Evolutionary conservation across 2,113 vertebrate genomes (phyloP).

Genomic region (Ctenodactylus gundi): DNA sequence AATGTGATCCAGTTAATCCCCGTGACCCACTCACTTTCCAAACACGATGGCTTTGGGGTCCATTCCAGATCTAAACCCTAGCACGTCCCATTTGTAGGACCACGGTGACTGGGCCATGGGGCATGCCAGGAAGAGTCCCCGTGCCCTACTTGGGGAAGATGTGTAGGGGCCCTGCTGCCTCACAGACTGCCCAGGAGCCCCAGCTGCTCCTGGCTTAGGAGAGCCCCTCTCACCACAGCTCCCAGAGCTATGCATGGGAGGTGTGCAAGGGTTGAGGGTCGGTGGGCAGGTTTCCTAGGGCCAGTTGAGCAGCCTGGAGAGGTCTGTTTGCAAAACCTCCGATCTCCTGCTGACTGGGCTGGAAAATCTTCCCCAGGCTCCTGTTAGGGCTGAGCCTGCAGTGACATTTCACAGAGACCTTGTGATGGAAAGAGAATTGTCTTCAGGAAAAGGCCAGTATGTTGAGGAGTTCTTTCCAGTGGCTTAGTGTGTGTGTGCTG

Average conservation of each 20-base stretch:
- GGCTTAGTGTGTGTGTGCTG: too few species aligned
- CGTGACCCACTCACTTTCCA: too few species aligned
- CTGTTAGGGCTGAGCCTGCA: fast-evolving
- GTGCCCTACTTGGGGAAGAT: too few species aligned
- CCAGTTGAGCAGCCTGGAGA: not conserved
- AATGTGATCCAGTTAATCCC: too few species aligned
- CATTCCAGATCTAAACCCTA: too few species aligned
- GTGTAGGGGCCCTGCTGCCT: not conserved
- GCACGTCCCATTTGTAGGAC: not conserved
- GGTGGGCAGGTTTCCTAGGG: not conserved
- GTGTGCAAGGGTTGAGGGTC: too few species aligned
- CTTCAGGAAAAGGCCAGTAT: not conserved
- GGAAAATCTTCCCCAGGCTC: not conserved
- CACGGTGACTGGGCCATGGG: not conserved
- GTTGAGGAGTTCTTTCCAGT: too few species aligned
- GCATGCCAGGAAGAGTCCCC: not conserved
- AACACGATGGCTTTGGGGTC: too few species aligned
- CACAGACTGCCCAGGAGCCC: too few species aligned
- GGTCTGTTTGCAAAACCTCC: not conserved
- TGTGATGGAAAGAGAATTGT: not conserved
- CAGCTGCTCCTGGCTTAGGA: not conserved
- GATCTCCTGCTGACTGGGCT: not conserved
- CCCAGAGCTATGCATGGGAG: too few species aligned
- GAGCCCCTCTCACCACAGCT: too few species aligned
- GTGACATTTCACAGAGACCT: too few species aligned